These are phyloP conservation scores for Agriopis aurantiaria DNA, from an alignment of 2,888 invertebrate genomes.

Conservation along the genomic window DNA sequence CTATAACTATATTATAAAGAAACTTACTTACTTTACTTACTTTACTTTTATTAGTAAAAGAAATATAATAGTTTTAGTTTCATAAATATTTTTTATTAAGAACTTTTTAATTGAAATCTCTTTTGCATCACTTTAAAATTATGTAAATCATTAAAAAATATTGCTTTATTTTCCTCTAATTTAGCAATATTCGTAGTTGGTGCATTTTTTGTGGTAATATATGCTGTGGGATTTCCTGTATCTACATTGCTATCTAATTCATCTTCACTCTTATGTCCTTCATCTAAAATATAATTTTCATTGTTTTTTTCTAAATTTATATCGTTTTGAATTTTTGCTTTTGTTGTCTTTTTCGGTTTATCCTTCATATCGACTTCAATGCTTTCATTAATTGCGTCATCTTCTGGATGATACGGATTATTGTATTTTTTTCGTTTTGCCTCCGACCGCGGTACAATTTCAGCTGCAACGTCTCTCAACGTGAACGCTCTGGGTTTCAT, in stretches of 20 bases:
- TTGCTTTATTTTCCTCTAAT: not conserved
- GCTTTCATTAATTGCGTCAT: slow-evolving; percentile 43
- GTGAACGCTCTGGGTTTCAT: slow-evolving; percentile 45
- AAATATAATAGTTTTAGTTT: not conserved
- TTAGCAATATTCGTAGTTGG: slow-evolving; percentile 1
- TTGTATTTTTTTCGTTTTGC: slow-evolving; percentile 41
- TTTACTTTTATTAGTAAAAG: not conserved
- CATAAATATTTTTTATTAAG: not conserved
- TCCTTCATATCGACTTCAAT: not conserved
- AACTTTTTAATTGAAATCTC: slow-evolving; percentile 45
- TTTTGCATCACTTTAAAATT: slow-evolving; percentile 44
- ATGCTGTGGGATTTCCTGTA: not conserved
- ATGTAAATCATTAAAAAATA: slow-evolving; percentile 24
- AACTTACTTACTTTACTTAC: no score
- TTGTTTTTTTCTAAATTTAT: slow-evolving; percentile 54
- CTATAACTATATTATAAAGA: no score
- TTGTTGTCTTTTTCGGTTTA: slow-evolving; percentile 6
- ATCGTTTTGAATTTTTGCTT: slow-evolving; percentile 14
- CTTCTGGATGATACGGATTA: slow-evolving; percentile 69
- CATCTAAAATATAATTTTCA: slow-evolving; percentile 47
- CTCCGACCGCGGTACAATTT: slow-evolving; percentile 44
- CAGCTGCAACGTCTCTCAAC: slow-evolving; percentile 45
- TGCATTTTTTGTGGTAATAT: not conserved
- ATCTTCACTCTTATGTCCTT: slow-evolving; percentile 45
- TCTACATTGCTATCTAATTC: slow-evolving; percentile 39